Evolutionary conservation across 2,888 invertebrate genomes (phyloP).

Genomic region (Drosophila rellima): DNA sequence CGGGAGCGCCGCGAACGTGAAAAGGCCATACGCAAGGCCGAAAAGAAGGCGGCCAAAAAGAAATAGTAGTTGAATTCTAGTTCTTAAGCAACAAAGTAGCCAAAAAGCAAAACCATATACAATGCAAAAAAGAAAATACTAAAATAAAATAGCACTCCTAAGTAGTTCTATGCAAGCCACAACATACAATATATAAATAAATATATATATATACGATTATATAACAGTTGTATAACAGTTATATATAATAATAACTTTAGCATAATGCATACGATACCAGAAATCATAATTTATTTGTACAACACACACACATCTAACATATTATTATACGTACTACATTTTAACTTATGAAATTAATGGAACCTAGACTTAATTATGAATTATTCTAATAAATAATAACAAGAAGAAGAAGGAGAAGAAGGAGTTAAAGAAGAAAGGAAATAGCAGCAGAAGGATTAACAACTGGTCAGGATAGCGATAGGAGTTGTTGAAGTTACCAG

Average conservation of each 20-base stretch:
- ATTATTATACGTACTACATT: slow-evolving; percentile 69
- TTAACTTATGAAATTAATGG: slow-evolving; percentile 70
- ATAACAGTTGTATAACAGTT: slow-evolving; percentile 41
- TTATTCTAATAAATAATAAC: slow-evolving; percentile 46
- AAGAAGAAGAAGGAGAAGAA: slow-evolving; percentile 3
- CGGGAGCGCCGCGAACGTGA: slow-evolving; percentile 94
- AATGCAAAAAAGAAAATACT: slow-evolving; percentile 4
- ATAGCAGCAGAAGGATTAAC: slow-evolving; percentile 23
- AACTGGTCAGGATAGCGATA: slow-evolving; percentile 27
- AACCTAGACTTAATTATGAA: slow-evolving; percentile 59
- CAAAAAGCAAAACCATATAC: slow-evolving; percentile 75
- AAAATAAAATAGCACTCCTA: slow-evolving; percentile 52
- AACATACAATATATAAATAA: slow-evolving; percentile 45
- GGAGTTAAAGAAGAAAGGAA: slow-evolving; percentile 13
- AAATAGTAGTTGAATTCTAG: slow-evolving; percentile 83
- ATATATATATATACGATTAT: slow-evolving; percentile 39
- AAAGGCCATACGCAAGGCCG: slow-evolving; percentile 94
- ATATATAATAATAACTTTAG: slow-evolving; percentile 17
- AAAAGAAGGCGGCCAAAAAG: slow-evolving; percentile 92
- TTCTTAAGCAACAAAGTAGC: slow-evolving; percentile 70
- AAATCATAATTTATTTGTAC: slow-evolving; percentile 59
- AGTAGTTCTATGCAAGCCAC: slow-evolving; percentile 44
- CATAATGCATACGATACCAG: slow-evolving; percentile 22
- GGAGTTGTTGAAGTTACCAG: slow-evolving; percentile 1
- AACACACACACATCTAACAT: slow-evolving; percentile 51